A percentile compares a stretch with the other conserved stretches of the same genome.
Conservation (phyloP, 2,113 vertebrate species). For the Corvus cornix region DNA sequence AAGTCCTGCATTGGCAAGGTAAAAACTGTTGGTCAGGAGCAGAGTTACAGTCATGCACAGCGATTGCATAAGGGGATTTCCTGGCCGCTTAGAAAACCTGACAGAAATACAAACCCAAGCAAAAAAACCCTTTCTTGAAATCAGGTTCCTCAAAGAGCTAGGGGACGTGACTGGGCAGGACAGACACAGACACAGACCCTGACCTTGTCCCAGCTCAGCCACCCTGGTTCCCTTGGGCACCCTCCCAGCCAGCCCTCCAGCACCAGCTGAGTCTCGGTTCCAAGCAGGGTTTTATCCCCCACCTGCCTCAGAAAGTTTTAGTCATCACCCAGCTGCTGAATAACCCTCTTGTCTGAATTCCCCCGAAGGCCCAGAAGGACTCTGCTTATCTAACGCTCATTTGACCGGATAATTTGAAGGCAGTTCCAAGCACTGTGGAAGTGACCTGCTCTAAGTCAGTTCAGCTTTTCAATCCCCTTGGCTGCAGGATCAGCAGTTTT, state of each 20-base stretch:
- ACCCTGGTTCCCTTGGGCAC: neutral
- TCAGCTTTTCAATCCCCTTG: neutral
- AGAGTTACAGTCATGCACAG: neutral
- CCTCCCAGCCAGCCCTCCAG: neutral
- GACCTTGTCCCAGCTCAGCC: neutral
- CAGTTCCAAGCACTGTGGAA: constrained; percentile 22
- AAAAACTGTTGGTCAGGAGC: neutral
- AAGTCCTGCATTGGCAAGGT: neutral
- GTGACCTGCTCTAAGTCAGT: neutral
- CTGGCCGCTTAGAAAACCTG: neutral
- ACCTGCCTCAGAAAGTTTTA: constrained; percentile 21
- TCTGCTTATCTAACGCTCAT: constrained; percentile 37
- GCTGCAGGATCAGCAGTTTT: constrained; percentile 42
- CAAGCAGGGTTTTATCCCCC: constrained; percentile 2
- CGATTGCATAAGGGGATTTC: neutral
- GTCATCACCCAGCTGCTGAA: constrained; percentile 45
- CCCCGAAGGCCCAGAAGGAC: neutral
- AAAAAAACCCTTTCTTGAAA: neutral
- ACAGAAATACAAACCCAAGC: neutral
- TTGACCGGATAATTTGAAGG: constrained; percentile 29
- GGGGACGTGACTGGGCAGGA: neutral
- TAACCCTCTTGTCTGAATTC: constrained; percentile 33
- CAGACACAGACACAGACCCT: neutral
- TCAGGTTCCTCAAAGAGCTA: neutral
- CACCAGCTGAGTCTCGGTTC: neutral